These are phyloP conservation scores for Apostichopus leukothele DNA, from an alignment of 53 echinoderm and acorn worm genomes.

Conservation along the genomic window DNA sequence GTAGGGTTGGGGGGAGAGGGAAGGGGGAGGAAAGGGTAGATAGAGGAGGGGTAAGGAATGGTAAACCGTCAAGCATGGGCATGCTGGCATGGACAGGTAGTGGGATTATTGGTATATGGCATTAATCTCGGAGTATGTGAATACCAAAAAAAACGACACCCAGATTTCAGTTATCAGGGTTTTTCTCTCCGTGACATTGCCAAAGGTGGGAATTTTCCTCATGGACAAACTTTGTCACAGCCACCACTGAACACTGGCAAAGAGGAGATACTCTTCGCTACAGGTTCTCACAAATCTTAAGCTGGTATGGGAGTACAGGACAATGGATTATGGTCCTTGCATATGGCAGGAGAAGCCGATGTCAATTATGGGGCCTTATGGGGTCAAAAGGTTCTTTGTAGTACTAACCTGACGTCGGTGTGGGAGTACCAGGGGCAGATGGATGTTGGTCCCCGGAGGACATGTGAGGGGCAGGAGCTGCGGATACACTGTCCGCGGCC, in stretches of 20 bases:
- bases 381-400: neutral
- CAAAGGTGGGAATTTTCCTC: no score
- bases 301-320: neutral
- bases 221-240: no score
- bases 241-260: no score
- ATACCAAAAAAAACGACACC: no score
- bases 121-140: no score
- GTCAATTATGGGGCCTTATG: no score
- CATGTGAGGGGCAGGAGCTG: slow-evolving; percentile 56
- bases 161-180: no score
- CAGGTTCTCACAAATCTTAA: neutral
- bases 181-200: no score
- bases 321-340: neutral
- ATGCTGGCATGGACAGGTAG: no score
- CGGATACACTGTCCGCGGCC: slow-evolving; percentile 83
- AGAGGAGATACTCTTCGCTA: no score
- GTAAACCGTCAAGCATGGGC: no score
- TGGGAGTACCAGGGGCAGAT: slow-evolving; percentile 88
- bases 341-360: neutral
- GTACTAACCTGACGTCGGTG: slow-evolving; percentile 62
- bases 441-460: slow-evolving; percentile 65
- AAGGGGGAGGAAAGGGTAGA: neutral
- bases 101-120: no score
- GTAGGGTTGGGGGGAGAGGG: neutral
- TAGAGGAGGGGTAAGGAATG: neutral